Evolutionary conservation across 2,888 invertebrate species (phyloP).

Genomic region (Platycheirus rosarum): DNA sequence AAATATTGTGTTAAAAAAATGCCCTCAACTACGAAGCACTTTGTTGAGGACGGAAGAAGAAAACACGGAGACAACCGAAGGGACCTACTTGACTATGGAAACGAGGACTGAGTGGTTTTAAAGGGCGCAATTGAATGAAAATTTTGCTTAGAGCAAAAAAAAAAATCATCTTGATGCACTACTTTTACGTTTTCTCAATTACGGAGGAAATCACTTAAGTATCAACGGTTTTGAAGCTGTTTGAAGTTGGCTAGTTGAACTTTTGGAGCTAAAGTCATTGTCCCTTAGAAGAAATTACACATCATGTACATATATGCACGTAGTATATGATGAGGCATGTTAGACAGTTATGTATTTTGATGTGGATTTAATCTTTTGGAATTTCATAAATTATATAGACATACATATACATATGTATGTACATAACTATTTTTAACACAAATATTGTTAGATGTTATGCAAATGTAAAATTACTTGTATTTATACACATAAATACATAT

Average conservation of each 20-base stretch:
- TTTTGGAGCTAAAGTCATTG: neutral
- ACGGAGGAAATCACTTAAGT: constrained; percentile 21
- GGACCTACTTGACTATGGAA: constrained; percentile 12
- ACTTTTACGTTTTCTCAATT: constrained; percentile 22
- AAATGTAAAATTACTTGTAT: no score
- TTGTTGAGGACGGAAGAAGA: constrained; percentile 22
- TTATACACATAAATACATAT: no score
- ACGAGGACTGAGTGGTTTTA: constrained; percentile 26
- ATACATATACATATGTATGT: no score
- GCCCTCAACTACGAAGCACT: constrained; percentile 35
- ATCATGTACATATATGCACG: no score
- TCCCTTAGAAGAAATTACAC: no score
- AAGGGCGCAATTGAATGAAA: constrained; percentile 7
- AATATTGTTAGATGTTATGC: no score
- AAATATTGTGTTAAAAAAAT: constrained; percentile 15
- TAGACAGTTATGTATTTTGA: no score
- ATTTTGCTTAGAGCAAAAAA: neutral
- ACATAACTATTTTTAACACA: no score
- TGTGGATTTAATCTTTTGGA: no score
- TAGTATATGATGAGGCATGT: no score
- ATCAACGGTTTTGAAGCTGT: neutral
- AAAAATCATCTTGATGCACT: constrained; percentile 25
- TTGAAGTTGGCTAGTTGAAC: constrained; percentile 9
- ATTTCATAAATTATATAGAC: no score
- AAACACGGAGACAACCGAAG: constrained; percentile 7